Base-by-base conservation (phyloP, 2,797 vertebrate species). In the Iguana delicatissima region DNA sequence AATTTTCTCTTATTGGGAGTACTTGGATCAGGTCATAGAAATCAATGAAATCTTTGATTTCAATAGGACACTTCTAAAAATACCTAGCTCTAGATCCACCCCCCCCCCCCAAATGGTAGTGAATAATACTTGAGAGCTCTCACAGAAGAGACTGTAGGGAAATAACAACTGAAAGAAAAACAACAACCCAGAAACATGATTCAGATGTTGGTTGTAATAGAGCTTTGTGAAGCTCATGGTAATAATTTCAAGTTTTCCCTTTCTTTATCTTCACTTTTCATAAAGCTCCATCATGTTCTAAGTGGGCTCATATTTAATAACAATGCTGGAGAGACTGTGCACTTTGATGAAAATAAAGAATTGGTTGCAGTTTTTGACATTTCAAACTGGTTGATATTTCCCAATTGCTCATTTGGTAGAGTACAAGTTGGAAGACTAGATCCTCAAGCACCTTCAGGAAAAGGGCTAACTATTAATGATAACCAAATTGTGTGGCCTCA, bases 321-420 rank as follows among this genome's bases (percentile, higher is more conserved):
- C 64, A 81, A 22, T 29, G 62, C n/a, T 20, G 79, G 87, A 55
- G 87, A 88, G 3, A 72, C 10, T 35, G 77, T 88, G 50, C 62
- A 26, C 10, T 88, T 88, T 72, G 46, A 81, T 55, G 32, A 72
- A 72, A 88, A 81, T 38, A 13, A 64, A 57, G 79, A 69, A 72
- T 38, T 88, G 12, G 4, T 88, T 8, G 14, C 46, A 29, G 50
- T 24, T 9, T 88, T 88, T 88, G 87, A 88, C 57, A 7, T 88
- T 38, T 81, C 87, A 18, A 88, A 88, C 87, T 81, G 87, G 87
- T 0, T 88, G 9, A 72, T 80, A 1, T 88, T 81, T 1, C n/a
- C 79, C 64, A 88, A 88, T 81, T 64, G 79, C 6, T 72, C 87
- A 3, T 14, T 88, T 35, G n/a, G 29, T 29, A 88, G 87, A 88